Evolutionary conservation across 2,113 vertebrate genomes (phyloP), one percentile per base, ranked within the genome.

Genomic region (Oxygymnocypris stewartii): DNA sequence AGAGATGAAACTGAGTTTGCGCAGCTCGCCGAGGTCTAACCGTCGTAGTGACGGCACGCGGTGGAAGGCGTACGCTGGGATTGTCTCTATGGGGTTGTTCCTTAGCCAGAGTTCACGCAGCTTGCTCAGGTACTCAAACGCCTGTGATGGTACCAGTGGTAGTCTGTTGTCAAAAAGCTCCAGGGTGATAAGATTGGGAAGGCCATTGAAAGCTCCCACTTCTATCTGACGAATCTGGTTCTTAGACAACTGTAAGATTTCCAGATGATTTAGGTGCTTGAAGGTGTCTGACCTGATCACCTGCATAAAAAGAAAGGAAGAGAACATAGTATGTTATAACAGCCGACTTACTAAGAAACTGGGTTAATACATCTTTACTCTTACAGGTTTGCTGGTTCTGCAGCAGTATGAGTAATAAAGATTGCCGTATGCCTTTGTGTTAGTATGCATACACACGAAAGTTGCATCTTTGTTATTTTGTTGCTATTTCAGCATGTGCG

Each of bases 121-220:
- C 92, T 99, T 99, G 91, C 97, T 97, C 84, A 99, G 95, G 94
- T 99, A 99, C 95, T 99, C 97, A 59, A 99, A 99, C 67, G 98
- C 98, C 87, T 97, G 96, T 2, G 97, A 98, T 80, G 98, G 98
- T 69, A 99, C 97, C 61, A 97, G 96, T 57, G 96, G 97, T 42
- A 99, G 92, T 42, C 96, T 96, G 96, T 99, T 99, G 94, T 99
- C 97, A 73, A 99, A 99, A 47, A 99, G 96, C 92, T 99, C 98
- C 92, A 99, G 88, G 0, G 98, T 99, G 94, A 98, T 99, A 88
- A 99, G 97, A 93, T 97, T 99, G 84, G 97, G 97, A 79, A 99
- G 94, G 49, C 98, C 98, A 90, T 97, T 99, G 92, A 99, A 99
- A 67, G 98, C 98, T 1, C 98, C 97, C 86, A 99, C 98, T 92